A percentile compares a stretch with the other conserved stretches of the same genome.
Evolutionary conservation across 2,113 vertebrate species (phyloP).

Genomic region (Sprattus sprattus): DNA sequence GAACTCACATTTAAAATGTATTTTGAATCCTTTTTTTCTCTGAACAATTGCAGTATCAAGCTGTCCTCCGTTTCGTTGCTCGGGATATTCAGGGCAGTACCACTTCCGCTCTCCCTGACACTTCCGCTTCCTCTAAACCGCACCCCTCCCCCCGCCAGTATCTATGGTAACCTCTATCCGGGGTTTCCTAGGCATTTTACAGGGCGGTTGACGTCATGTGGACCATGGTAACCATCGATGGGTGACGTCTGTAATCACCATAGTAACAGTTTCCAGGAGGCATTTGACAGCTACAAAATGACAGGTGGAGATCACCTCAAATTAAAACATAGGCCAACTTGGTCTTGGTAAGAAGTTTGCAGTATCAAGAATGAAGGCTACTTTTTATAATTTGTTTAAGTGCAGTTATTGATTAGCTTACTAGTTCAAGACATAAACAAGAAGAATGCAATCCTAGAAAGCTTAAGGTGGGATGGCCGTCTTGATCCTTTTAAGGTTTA

Average conservation of each 20-base stretch:
- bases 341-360: background rate
- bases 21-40: constrained; percentile 65
- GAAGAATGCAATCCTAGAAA: no score
- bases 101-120: constrained; percentile 79
- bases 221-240: constrained; percentile 69
- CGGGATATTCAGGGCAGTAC: constrained; percentile 79
- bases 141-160: constrained; percentile 71
- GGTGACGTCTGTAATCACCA: constrained; percentile 69
- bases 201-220: constrained; percentile 74
- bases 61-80: constrained; percentile 77
- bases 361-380: background rate
- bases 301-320: constrained; percentile 8
- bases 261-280: constrained; percentile 71
- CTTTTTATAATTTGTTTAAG: no score
- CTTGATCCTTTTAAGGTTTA: no score
- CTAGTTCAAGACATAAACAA: no score
- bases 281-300: constrained; percentile 42
- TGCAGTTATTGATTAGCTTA: no score
- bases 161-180: constrained; percentile 64
- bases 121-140: constrained; percentile 80
- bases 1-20: constrained; percentile 72
- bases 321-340: background rate
- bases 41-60: constrained; percentile 70
- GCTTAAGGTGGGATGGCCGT: no score
- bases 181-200: constrained; percentile 68